Evolutionary conservation across 2,113 vertebrate genomes (phyloP), one percentile per base, ranked within the genome.

Genomic region (Danionella cerebrum): DNA sequence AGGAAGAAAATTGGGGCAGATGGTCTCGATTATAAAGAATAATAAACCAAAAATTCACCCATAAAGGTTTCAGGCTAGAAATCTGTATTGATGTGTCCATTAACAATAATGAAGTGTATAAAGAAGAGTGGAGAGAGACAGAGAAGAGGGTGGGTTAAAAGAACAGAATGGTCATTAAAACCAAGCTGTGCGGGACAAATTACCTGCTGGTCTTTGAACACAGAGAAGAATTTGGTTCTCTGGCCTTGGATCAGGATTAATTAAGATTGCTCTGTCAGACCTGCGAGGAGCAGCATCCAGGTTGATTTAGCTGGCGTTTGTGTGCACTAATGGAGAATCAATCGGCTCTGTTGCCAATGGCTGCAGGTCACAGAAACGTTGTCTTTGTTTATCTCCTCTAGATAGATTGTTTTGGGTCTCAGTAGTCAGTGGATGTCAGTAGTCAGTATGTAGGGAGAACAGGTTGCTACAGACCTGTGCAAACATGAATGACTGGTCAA

Each of bases 181-280:
- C 41, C 65, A 57, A 65, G 60, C 66, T 66, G 60, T 14, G 54
- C 31, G 12, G 57, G 22, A 71, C 60, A 69, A 66, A 72, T 74
- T 27, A 72, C 42, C 53, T 60, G 69, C 21, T 69, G 70, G 71
- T 77, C 45, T 55, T 78, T 85, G 63, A 67, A 50, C 73, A 81
- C 76, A 42, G 76, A 73, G 50, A 66, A 70, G 50, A 67, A 51
- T 75, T 76, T 75, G 65, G 59, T 78, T 79, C 75, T 50, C 72
- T 79, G 80, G 78, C 80, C 79, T 69, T 68, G 78, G 78, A 82
- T 84, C 77, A 71, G 71, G 78, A 79, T 84, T 84, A 82, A 80
- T 87, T 85, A 82, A 76, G 71, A 68, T 73, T 53, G 65, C 67
- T 44, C 22, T 29, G 72, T 44, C 59, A 44, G 50, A 69, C 62